Evolutionary conservation across 2,113 vertebrate species (phyloP).

Genomic region (Penelope pileata): DNA sequence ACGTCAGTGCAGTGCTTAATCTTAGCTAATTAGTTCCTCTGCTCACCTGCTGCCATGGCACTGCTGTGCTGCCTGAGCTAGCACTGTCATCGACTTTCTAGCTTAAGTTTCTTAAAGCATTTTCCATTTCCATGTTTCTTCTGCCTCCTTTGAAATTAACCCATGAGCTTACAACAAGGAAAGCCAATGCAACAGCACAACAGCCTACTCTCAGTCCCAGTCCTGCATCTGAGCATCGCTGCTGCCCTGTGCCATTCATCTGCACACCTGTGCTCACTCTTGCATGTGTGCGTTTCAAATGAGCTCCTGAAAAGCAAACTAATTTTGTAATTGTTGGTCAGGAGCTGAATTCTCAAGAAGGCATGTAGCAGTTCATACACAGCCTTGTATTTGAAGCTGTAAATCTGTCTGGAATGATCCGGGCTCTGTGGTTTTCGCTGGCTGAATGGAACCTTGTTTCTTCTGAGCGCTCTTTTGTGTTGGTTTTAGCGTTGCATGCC

Average conservation of each 20-base stretch:
- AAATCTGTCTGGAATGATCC: constrained; percentile 12
- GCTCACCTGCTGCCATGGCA: background rate
- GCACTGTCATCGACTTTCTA: background rate
- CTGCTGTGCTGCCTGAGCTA: background rate
- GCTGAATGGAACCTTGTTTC: constrained; percentile 8
- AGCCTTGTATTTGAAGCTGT: background rate
- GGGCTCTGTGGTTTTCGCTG: background rate
- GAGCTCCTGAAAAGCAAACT: background rate
- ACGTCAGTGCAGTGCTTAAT: background rate
- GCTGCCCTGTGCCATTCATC: fast-evolving
- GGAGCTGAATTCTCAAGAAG: background rate
- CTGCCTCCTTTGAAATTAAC: background rate
- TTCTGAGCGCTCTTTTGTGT: background rate
- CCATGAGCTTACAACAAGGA: background rate
- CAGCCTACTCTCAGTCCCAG: background rate
- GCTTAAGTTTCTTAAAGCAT: background rate
- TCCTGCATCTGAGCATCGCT: background rate
- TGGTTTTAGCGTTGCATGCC: background rate
- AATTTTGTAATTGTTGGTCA: background rate
- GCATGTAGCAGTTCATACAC: background rate
- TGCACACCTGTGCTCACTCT: background rate
- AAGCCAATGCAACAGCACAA: background rate
- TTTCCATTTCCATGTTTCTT: background rate
- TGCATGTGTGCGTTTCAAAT: background rate
- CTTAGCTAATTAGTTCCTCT: background rate